Percentiles rank a stretch among this genome's conserved stretches.
These are phyloP conservation scores for Microctenopoma lineatum DNA, from an alignment of 2,797 vertebrate species.

Conservation along the genomic window DNA sequence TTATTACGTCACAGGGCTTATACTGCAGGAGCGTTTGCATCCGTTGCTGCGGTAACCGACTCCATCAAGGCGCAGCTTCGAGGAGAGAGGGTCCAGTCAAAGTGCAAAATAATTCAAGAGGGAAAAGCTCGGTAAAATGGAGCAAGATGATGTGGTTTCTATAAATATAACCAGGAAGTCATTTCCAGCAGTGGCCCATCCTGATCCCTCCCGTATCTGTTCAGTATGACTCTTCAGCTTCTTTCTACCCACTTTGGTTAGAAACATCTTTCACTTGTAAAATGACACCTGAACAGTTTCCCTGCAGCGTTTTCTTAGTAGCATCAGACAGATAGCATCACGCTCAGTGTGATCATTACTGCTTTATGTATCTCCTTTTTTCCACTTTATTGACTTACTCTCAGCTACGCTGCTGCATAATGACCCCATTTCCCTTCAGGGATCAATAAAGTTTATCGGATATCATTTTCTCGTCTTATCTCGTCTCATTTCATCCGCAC, in stretches of 20 bases:
- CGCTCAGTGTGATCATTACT: not conserved
- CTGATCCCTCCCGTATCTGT: not conserved
- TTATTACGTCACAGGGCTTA: slow-evolving; percentile 9
- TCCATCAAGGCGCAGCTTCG: not conserved
- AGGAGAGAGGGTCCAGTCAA: not conserved
- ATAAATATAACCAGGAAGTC: not conserved
- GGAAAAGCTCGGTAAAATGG: slow-evolving; percentile 16
- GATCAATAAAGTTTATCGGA: slow-evolving; percentile 43
- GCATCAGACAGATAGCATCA: not conserved
- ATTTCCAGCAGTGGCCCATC: not conserved
- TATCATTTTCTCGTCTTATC: slow-evolving; percentile 7
- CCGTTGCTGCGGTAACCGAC: not conserved
- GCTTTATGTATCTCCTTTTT: not conserved
- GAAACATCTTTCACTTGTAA: not conserved
- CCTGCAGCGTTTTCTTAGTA: not conserved
- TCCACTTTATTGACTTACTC: not conserved
- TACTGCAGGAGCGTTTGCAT: slow-evolving; percentile 4
- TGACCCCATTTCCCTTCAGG: slow-evolving; percentile 8
- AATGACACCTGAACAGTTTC: not conserved
- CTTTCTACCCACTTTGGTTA: too few species aligned
- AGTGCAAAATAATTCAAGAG: slow-evolving; percentile 6
- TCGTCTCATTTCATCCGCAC: slow-evolving; percentile 9
- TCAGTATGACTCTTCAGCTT: not conserved
- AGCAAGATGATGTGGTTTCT: slow-evolving; percentile 3
- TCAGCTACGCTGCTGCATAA: not conserved